Base-by-base conservation (phyloP, 1,140 invertebrate genomes). In the Telenomus remus region DNA sequence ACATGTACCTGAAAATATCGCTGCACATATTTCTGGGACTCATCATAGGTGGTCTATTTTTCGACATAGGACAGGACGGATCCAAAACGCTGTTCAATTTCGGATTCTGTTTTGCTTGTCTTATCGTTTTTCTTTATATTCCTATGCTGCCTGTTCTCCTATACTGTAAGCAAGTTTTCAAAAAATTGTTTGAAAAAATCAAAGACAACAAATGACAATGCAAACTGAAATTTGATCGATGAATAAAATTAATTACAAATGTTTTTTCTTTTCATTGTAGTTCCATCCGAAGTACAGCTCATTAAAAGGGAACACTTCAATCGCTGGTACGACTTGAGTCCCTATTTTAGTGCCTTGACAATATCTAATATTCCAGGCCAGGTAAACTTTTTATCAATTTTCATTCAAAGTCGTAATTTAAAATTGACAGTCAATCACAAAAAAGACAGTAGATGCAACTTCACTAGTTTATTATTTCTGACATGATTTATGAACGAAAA, bases 261-360 rank as follows among this genome's bases (percentile, higher is more conserved):
- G n/a, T n/a, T n/a, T n/a, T n/a, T n/a, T n/a, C n/a, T 76, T 76
- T 86, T 84, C 79, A 44, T 91, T 91, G 33, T 86, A 98, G 96
- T 97, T 92, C 96, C 96, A 0, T 90, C 92, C 15, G 96, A 98
- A 89, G 94, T 97, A 51, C 91, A 93, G 50, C 89, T 97, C 4
- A 89, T 98, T 69, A 95, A 95, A 76, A 89, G 96, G 56, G 97
- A 98, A 87, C 94, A 97, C 81, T 94, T 97, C 79, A 98, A 98
- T 85, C 92, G 94, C 76, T 98, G 96, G 96, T 98, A 98, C 85
- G 92, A 93, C 16, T 84, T 98, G 11, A 94, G 94, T 81, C 93
- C 96, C 0, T 98, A 98, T 83, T 98, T 96, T 84, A 90, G 93
- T 8, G 96, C 97, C 0, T 91, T 95, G 78, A 93, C 95, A 0